A percentile compares a stretch with the other conserved stretches of the same genome.
Conservation (phyloP, 2,888 invertebrate genomes). For the Caenorhabditis sp. region DNA sequence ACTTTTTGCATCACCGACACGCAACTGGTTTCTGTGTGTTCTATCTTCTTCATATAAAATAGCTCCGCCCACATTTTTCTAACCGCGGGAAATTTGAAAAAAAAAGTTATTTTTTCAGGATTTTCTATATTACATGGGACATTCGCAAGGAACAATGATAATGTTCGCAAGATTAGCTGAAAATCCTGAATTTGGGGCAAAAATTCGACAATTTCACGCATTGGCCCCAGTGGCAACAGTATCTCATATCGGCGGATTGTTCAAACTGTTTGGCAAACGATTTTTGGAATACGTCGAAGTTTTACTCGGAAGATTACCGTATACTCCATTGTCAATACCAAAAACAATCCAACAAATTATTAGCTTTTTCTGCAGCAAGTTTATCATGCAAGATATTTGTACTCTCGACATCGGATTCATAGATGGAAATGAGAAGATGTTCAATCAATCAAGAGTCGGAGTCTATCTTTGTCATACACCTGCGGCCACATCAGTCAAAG, state of each 20-base stretch:
- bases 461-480: slow-evolving; percentile 53
- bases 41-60: background rate
- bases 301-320: slow-evolving; percentile 38
- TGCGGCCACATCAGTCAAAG: slow-evolving; percentile 53
- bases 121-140: slow-evolving; percentile 83
- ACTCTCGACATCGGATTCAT: slow-evolving; percentile 52
- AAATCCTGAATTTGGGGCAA: slow-evolving; percentile 50
- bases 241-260: slow-evolving; percentile 67
- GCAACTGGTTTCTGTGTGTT: background rate
- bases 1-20: background rate
- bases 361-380: slow-evolving; percentile 42
- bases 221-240: slow-evolving; percentile 69
- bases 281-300: slow-evolving; percentile 31
- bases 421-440: slow-evolving; percentile 47
- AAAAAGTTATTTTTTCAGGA: slow-evolving; percentile 74
- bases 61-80: slow-evolving; percentile 72
- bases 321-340: slow-evolving; percentile 44
- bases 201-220: slow-evolving; percentile 65
- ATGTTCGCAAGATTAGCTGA: slow-evolving; percentile 62
- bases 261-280: slow-evolving; percentile 39
- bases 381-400: slow-evolving; percentile 41
- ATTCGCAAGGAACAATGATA: slow-evolving; percentile 79
- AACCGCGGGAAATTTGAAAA: slow-evolving; percentile 74
- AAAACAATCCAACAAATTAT: slow-evolving; percentile 38
- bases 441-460: slow-evolving; percentile 48